Conservation (phyloP, 2,797 vertebrate species). For the Spinus olivaceus region DNA sequence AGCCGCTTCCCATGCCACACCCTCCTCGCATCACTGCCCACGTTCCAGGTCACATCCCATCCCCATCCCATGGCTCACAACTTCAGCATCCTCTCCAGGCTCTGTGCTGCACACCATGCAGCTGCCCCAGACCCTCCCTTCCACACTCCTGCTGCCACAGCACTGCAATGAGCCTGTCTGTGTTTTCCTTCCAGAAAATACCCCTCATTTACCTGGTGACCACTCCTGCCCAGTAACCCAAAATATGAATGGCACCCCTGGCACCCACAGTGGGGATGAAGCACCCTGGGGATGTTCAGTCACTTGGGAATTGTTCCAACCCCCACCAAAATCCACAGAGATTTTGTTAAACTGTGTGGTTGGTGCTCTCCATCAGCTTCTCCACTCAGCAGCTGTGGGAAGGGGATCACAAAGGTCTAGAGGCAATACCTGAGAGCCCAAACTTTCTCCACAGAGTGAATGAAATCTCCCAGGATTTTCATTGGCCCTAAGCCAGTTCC, state of each 20-base stretch:
- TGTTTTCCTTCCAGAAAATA: background rate
- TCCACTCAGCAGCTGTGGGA: accelerated
- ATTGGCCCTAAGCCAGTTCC: background rate
- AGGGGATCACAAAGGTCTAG: background rate
- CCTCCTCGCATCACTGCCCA: background rate
- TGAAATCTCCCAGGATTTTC: background rate
- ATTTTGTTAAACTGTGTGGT: background rate
- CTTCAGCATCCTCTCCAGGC: background rate
- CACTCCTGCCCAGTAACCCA: background rate
- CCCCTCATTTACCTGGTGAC: background rate
- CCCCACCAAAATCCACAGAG: background rate
- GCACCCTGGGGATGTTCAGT: background rate
- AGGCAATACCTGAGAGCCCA: background rate
- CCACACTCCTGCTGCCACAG: background rate
- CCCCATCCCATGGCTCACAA: accelerated
- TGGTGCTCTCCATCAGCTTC: background rate
- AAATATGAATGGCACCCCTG: background rate
- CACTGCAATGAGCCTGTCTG: accelerated
- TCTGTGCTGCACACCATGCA: background rate
- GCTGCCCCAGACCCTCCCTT: background rate
- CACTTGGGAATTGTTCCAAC: background rate
- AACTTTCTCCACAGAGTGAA: accelerated
- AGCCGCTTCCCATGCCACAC: background rate
- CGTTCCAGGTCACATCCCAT: background rate
- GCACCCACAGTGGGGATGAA: background rate